phyloP scores from a whole-genome alignment of 2,888 invertebrate genomes.

The Trissolcus brochymenae region DNA sequence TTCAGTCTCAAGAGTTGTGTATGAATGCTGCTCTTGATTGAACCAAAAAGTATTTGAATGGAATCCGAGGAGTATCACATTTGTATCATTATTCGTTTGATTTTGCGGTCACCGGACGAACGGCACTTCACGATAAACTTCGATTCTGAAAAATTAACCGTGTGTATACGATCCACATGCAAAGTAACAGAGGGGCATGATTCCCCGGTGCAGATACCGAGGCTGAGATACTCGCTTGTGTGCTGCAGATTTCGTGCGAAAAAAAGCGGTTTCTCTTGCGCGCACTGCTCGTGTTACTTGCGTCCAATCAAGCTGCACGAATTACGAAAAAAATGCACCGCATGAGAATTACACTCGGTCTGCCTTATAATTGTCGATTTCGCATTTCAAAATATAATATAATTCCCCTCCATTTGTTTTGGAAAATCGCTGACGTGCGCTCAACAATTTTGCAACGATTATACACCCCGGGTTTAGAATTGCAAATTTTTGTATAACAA shows the following conservation, averaged over 20 bases:
- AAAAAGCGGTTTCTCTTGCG: constrained; percentile 26
- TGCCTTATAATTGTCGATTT: too few relatives aligned
- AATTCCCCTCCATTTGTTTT: too few relatives aligned
- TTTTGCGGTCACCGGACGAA: constrained; percentile 4
- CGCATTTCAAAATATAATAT: too few relatives aligned
- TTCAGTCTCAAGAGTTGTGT: background rate
- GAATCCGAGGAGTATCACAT: too few relatives aligned
- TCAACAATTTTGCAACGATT: too few relatives aligned
- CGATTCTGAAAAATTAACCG: constrained; percentile 19
- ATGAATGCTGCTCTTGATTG: background rate
- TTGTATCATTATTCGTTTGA: too few relatives aligned
- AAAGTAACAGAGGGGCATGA: constrained; percentile 27
- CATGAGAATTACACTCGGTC: constrained; percentile 2
- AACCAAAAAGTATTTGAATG: background rate
- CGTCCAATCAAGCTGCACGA: constrained; percentile 22
- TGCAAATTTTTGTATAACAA: too few relatives aligned
- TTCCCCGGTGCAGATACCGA: constrained; percentile 25
- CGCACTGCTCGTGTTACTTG: constrained; percentile 60
- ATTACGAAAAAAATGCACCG: constrained; percentile 22
- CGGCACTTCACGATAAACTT: constrained; percentile 12
- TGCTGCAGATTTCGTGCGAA: constrained; percentile 28
- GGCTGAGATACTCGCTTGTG: constrained; percentile 27
- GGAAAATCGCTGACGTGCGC: too few relatives aligned
- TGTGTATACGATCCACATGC: background rate
- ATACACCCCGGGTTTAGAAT: too few relatives aligned